These are phyloP conservation scores for Acanthopleura granulata DNA, from an alignment of 2,888 invertebrate genomes.

Conservation along the genomic window DNA sequence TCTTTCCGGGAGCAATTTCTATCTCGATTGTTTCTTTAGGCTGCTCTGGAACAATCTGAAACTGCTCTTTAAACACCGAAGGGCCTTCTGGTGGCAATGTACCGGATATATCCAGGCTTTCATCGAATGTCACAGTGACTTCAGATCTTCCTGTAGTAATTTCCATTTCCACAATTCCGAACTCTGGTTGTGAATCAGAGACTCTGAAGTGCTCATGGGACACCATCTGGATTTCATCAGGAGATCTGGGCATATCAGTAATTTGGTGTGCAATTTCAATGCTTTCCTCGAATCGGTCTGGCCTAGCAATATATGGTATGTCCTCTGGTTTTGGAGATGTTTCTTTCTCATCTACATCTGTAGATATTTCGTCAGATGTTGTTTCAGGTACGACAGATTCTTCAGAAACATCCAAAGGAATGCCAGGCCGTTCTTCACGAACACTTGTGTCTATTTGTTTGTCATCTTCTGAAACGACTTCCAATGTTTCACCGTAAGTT, in stretches of 20 bases:
- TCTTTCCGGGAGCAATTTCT: neutral
- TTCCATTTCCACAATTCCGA: too few relatives aligned
- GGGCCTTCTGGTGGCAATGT: neutral
- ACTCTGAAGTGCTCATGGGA: neutral
- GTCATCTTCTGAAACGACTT: neutral
- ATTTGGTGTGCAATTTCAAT: neutral
- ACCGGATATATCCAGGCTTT: conserved; percentile 11
- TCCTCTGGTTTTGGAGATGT: neutral
- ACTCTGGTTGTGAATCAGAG: too few relatives aligned
- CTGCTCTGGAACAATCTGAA: neutral
- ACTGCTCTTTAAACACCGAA: too few relatives aligned
- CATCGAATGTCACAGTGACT: conserved; percentile 4
- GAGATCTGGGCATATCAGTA: too few relatives aligned
- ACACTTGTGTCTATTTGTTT: neutral
- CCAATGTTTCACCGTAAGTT: conserved; percentile 27
- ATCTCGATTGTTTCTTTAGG: neutral
- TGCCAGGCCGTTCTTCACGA: neutral
- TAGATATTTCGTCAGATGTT: neutral
- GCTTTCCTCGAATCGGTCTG: neutral
- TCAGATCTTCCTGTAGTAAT: neutral
- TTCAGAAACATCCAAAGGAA: neutral
- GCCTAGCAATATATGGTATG: neutral
- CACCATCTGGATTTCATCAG: neutral
- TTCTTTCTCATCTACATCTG: too few relatives aligned
- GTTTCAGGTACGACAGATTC: too few relatives aligned